phyloP scores from a whole-genome alignment of 2,113 vertebrate species.

The Pan paniscus region DNA sequence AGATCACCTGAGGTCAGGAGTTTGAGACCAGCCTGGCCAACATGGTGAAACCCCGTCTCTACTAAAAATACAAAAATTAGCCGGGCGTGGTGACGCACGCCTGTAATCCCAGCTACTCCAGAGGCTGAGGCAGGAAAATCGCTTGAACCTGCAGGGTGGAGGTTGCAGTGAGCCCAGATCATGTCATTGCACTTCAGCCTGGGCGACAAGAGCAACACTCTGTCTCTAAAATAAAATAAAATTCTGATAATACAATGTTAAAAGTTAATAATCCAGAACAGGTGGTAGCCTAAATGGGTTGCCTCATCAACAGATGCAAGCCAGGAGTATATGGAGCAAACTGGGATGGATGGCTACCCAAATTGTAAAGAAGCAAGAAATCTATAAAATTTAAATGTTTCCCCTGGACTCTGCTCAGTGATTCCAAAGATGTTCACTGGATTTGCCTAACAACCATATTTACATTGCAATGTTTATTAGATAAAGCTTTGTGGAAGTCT shows the following conservation, averaged over 20 bases:
- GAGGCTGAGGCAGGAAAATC: no score
- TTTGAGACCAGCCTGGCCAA: no score
- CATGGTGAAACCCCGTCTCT: no score
- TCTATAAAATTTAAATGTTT: background rate
- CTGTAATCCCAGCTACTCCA: no score
- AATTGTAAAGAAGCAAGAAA: background rate
- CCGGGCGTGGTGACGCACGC: accelerated
- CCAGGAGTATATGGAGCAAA: background rate
- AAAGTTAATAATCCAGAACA: background rate
- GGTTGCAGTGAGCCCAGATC: no score
- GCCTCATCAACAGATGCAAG: background rate
- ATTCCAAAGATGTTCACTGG: background rate
- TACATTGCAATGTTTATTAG: background rate
- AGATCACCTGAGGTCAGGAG: no score
- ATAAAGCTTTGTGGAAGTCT: background rate
- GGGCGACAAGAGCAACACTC: background rate
- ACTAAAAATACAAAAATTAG: no score
- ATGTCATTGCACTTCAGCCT: no score
- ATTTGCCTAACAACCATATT: background rate
- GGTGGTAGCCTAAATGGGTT: background rate
- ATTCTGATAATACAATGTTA: background rate
- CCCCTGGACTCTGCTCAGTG: background rate
- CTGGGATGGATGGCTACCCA: background rate
- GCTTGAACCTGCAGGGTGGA: no score
- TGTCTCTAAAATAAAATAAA: background rate